Conservation (phyloP, 92 coral and sea anemone species). For the Bergia puertoricense region DNA sequence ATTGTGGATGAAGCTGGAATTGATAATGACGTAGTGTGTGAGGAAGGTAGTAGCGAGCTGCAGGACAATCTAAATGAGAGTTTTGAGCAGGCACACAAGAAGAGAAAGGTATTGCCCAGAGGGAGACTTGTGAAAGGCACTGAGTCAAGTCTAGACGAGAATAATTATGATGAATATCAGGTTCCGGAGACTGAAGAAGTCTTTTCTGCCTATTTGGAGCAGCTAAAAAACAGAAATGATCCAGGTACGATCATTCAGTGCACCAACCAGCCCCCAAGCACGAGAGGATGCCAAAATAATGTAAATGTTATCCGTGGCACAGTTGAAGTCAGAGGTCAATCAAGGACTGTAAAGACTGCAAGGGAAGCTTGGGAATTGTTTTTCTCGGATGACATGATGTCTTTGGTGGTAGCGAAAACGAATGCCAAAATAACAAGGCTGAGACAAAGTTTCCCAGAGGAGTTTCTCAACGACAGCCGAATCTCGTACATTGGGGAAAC, state of each 20-base stretch:
- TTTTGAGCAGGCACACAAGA: not conserved
- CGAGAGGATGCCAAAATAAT: not conserved
- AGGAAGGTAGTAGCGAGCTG: not conserved
- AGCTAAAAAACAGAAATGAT: not conserved
- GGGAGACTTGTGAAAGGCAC: not conserved
- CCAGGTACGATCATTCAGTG: not conserved
- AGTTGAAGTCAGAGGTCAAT: conserved; percentile 1
- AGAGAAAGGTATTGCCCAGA: not conserved
- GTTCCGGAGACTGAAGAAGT: not conserved
- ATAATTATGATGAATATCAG: not conserved
- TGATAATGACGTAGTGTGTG: not conserved
- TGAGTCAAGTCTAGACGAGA: conserved; percentile 6
- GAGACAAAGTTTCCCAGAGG: not conserved
- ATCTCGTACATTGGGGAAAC: not conserved
- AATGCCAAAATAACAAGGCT: not conserved
- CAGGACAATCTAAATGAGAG: not conserved
- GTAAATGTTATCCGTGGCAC: not conserved
- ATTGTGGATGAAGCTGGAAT: too few relatives aligned
- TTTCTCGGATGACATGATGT: not conserved
- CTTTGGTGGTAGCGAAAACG: conserved; percentile 12
- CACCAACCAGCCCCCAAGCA: not conserved
- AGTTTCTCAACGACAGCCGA: not conserved
- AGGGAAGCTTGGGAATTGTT: not conserved
- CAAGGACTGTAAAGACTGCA: not conserved
- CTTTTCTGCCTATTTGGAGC: not conserved